phyloP scores from a whole-genome alignment of 2,797 vertebrate species.

The Melopsittacus undulatus region DNA sequence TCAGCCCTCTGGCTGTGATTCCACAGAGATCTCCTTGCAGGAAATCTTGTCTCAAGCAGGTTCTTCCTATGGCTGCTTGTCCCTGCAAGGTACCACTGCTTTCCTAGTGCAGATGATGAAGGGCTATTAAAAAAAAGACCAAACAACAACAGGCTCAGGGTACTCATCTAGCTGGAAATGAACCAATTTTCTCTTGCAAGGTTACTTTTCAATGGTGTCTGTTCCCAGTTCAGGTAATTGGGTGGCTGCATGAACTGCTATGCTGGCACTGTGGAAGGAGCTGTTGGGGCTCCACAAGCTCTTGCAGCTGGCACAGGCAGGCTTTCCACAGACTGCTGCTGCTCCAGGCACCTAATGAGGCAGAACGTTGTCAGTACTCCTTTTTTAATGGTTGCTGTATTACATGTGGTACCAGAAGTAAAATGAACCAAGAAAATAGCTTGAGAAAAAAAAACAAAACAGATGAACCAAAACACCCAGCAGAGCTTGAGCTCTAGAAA shows the following conservation, averaged over 20 bases:
- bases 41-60: background rate
- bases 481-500: background rate
- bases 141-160: background rate
- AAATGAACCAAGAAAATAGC: conserved; percentile 5
- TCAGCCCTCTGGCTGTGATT: accelerated
- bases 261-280: accelerated
- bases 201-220: background rate
- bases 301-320: background rate
- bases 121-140: background rate
- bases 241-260: background rate
- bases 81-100: accelerated
- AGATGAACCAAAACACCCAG: background rate
- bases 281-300: background rate
- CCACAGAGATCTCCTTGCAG: background rate
- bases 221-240: background rate
- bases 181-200: background rate
- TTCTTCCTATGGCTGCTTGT: background rate
- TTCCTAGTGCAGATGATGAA: background rate
- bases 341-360: conserved; percentile 6
- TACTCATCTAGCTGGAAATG: background rate
- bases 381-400: background rate
- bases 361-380: background rate
- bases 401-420: background rate
- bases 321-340: accelerated
- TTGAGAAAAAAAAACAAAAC: background rate